Evolutionary conservation across 2,888 invertebrate genomes (phyloP), one percentile per base, ranked within the genome.

Genomic region (Antheraea assamensis): DNA sequence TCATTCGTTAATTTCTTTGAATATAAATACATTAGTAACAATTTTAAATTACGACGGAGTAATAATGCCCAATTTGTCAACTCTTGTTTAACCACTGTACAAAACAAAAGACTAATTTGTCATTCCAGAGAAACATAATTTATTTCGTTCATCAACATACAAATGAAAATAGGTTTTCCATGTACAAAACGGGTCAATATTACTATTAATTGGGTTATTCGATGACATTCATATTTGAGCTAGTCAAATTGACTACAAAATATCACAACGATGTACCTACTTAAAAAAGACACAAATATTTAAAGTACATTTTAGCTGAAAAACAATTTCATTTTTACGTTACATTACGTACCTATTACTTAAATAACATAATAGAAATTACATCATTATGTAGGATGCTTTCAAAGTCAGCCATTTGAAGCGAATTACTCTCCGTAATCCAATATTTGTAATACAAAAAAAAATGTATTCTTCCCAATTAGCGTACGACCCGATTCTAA

Each of bases 401-500:
- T 88, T 89, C 88, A 91, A 91, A 91, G 89, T 85, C 83, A 87
- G 86, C 90, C 88, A 88, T 87, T 88, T 86, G 85, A 87, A 88
- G 88, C 88, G 87, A 92, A 92, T 92, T 91, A 89, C 88, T 84
- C 85, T 83, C 85, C 75, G 87, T 92, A 93, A 93, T 92, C 90
- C 89, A 92, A 93, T 93, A 92, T 92, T 92, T 91, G 90, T 88
- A 85, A 87, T 76, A 79, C 78, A 77, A 87, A 83, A 88, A 89
- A 90, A 88, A 89, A 89, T 89, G 89, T 86, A 87, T 86, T 88
- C 88, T 85, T 80, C 87, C 93, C 93, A 93, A 94, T 93, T 93
- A 93, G 90, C 89, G 90, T 90, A 86, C 90, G 89, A 89, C 91
- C 89, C 87, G 89, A 86, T 90, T 91, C 91, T 92, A 90, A 93